Percentiles rank a stretch among this genome's conserved stretches.
Conservation (phyloP, 2,113 vertebrate species). For the Podocnemis expansa region DNA sequence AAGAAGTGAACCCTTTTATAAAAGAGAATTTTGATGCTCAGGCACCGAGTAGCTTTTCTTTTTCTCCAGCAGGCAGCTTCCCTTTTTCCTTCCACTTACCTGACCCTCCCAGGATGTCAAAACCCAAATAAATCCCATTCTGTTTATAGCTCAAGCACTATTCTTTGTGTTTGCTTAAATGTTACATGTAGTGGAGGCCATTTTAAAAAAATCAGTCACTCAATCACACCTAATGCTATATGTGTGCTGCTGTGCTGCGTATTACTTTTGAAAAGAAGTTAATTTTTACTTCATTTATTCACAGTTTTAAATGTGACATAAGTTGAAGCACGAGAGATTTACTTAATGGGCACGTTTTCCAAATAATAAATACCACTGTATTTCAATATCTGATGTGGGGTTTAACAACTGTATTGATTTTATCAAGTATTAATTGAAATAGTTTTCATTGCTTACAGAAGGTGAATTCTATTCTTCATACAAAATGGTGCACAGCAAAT, state of each 20-base stretch:
- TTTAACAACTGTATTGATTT: neutral
- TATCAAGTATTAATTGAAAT: slow-evolving; percentile 27
- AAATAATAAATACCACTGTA: neutral
- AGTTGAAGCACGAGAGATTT: rapidly evolving
- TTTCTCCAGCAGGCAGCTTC: neutral
- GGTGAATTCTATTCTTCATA: neutral
- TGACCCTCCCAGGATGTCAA: neutral
- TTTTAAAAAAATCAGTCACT: neutral
- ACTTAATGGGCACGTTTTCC: rapidly evolving
- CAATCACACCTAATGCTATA: neutral
- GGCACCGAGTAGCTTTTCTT: neutral
- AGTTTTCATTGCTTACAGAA: neutral
- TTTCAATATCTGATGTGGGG: neutral
- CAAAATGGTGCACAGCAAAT: neutral
- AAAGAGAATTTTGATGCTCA: slow-evolving; percentile 44
- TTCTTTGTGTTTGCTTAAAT: neutral
- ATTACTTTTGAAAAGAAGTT: neutral
- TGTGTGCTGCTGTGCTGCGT: neutral
- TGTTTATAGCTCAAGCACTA: neutral
- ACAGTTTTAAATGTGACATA: neutral
- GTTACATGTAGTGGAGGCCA: neutral
- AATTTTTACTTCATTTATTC: neutral
- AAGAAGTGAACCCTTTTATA: slow-evolving; percentile 7
- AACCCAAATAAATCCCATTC: neutral
- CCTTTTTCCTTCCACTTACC: neutral